A percentile compares a stretch with the other conserved stretches of the same genome.
phyloP scores from a whole-genome alignment of 1,140 invertebrate species.

The Argopecten irradians region DNA sequence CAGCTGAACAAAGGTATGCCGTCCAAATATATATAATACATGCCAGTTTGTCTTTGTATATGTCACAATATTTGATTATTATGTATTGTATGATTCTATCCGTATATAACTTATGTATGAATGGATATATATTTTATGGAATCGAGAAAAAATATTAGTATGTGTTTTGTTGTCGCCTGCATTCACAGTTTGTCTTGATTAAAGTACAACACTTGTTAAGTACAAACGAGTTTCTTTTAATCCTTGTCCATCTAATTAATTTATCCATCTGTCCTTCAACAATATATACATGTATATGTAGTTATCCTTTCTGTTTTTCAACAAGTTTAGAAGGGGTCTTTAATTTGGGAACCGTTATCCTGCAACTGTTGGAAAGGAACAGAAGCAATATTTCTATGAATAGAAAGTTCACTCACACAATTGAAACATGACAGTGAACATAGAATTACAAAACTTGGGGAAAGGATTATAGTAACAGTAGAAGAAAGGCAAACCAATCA shows the following conservation, averaged over 20 bases:
- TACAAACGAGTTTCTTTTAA: background rate
- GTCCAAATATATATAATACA: background rate
- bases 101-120: background rate
- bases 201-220: conserved; percentile 18
- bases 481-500: no score
- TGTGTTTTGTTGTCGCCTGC: conserved; percentile 14
- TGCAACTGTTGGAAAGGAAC: no score
- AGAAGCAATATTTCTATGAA: no score
- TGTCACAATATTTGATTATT: background rate
- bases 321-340: no score
- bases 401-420: no score
- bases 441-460: no score
- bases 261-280: no score
- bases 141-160: conserved; percentile 19
- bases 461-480: no score
- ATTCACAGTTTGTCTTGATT: conserved; percentile 22
- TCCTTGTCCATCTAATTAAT: background rate
- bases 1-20: conserved; percentile 20
- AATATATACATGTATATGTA: no score
- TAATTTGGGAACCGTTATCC: no score
- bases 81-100: background rate
- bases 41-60: background rate
- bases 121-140: conserved; percentile 23
- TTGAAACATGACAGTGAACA: no score
- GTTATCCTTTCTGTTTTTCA: no score